These are phyloP conservation scores for Saccostrea glomerata DNA, from an alignment of 1,140 invertebrate species.

Conservation along the genomic window DNA sequence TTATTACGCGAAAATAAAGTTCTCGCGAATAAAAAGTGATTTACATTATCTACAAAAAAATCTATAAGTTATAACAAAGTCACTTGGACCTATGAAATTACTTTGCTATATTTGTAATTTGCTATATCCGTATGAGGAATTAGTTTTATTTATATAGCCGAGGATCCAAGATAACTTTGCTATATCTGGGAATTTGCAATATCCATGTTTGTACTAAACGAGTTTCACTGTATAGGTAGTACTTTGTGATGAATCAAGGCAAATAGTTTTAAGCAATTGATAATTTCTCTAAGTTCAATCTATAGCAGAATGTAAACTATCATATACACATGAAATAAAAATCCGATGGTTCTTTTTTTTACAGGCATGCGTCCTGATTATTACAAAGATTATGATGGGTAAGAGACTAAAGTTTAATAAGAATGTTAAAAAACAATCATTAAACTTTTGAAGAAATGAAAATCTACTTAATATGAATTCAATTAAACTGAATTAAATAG, in stretches of 20 bases:
- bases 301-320: not conserved
- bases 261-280: not conserved
- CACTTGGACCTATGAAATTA: no score
- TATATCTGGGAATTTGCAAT: no score
- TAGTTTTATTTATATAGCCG: no score
- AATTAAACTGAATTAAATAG: not conserved
- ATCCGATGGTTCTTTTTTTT: not conserved
- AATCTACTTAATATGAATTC: not conserved
- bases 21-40: no score
- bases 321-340: not conserved
- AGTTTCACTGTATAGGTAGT: no score
- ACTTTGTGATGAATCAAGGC: not conserved
- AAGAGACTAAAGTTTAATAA: constrained; percentile 35
- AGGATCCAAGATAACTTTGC: no score
- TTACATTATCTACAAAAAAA: no score
- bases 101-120: no score
- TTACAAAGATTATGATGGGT: constrained; percentile 64
- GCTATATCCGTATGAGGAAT: no score
- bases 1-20: no score
- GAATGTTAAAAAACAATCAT: not conserved
- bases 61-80: no score
- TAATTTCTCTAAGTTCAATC: not conserved
- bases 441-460: not conserved
- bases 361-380: constrained; percentile 60
- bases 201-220: no score